Percentiles rank a stretch among this genome's conserved stretches.
Conservation (phyloP, 2,113 vertebrate genomes). For the Zosterops lateralis region DNA sequence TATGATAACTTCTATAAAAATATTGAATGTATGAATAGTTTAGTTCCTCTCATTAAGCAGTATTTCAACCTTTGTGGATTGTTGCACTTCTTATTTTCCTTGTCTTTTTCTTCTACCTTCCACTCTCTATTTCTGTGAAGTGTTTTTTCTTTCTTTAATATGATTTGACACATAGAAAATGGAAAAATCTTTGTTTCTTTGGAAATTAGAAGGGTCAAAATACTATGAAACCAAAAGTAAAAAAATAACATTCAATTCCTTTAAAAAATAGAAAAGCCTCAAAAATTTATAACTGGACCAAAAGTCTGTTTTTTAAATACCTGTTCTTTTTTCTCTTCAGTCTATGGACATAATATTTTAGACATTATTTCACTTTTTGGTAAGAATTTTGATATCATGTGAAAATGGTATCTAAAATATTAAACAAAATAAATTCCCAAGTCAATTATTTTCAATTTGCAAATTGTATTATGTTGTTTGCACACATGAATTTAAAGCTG, state of each 20-base stretch:
- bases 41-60: not conserved
- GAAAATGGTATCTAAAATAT: not conserved
- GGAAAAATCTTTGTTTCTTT: not conserved
- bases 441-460: not conserved
- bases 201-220: not conserved
- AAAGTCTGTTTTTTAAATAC: not conserved
- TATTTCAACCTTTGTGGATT: rapidly evolving
- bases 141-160: not conserved
- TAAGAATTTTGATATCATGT: not conserved
- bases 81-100: not conserved
- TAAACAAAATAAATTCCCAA: not conserved
- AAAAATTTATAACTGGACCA: not conserved
- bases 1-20: not conserved
- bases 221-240: not conserved
- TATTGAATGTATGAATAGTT: not conserved
- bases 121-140: not conserved
- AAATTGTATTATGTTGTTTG: not conserved
- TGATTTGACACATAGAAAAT: not conserved
- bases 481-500: rapidly evolving
- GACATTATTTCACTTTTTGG: not conserved
- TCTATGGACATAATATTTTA: not conserved
- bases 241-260: not conserved
- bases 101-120: not conserved
- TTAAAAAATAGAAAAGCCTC: not conserved
- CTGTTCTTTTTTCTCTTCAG: rapidly evolving